These are phyloP conservation scores for Sebastes cheni DNA, from an alignment of 2,797 vertebrate genomes.

Conservation along the genomic window DNA sequence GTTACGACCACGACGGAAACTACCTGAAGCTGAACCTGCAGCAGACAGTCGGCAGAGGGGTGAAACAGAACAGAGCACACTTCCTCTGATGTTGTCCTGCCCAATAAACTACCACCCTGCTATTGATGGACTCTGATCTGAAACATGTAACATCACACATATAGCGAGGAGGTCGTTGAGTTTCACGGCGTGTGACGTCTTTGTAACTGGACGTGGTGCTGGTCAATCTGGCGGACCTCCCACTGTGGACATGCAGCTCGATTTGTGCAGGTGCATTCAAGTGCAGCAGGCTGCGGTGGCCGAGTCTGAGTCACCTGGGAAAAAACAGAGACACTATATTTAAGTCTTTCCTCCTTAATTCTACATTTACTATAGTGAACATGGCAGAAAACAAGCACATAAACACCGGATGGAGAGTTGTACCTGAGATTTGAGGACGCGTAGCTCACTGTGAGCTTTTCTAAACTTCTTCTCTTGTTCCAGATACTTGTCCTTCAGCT, in stretches of 20 bases:
- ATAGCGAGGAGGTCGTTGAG: neutral
- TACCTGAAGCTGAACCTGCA: conserved; percentile 74
- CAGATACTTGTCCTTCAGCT: conserved; percentile 60
- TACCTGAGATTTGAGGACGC: conserved; percentile 66
- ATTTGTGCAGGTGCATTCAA: conserved; percentile 29
- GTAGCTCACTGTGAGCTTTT: conserved; percentile 49
- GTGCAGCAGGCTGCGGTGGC: neutral
- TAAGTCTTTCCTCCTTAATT: neutral
- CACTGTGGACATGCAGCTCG: neutral
- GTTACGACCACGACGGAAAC: conserved; percentile 61
- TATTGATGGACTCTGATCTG: neutral
- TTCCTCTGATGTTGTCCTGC: conserved; percentile 66
- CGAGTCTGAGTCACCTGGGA: conserved; percentile 30
- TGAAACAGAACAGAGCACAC: conserved; percentile 68
- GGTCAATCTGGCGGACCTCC: neutral
- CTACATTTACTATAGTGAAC: neutral
- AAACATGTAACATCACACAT: neutral
- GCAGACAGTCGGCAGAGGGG: conserved; percentile 12
- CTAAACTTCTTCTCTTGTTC: conserved; percentile 61
- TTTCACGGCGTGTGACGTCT: conserved; percentile 1
- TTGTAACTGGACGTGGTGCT: neutral
- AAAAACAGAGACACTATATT: neutral
- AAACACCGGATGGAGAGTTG: accelerated
- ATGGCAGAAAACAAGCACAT: too few species aligned
- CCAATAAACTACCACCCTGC: conserved; percentile 42